Percentiles rank a stretch among this genome's conserved stretches.
These are phyloP conservation scores for Aphyosemion australe DNA, from an alignment of 2,113 vertebrate genomes.

Conservation along the genomic window DNA sequence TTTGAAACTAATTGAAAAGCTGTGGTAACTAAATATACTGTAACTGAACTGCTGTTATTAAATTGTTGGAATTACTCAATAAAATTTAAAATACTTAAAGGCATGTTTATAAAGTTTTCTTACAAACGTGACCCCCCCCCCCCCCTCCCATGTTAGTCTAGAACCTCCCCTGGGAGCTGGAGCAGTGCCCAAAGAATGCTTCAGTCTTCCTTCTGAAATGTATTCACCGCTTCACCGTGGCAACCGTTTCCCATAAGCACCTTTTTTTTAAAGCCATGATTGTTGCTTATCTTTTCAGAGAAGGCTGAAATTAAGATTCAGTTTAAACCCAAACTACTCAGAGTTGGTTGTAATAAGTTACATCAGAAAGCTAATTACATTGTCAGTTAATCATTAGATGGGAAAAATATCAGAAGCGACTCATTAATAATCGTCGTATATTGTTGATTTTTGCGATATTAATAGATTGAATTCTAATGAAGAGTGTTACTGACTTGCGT, in stretches of 20 bases:
- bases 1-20: too few relatives aligned
- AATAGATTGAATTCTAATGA: not conserved
- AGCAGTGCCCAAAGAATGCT: slow-evolving; percentile 28
- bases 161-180: slow-evolving; percentile 3
- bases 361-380: not conserved
- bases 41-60: too few relatives aligned
- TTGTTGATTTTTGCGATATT: not conserved
- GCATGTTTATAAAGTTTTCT: too few relatives aligned
- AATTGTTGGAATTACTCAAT: too few relatives aligned
- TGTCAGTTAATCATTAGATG: not conserved
- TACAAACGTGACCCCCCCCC: too few relatives aligned
- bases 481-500: not conserved
- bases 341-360: too few relatives aligned
- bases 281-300: not conserved
- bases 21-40: too few relatives aligned
- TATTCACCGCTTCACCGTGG: not conserved
- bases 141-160: too few relatives aligned
- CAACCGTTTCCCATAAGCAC: not conserved
- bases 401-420: not conserved
- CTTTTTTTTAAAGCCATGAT: slow-evolving; percentile 1
- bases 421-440: not conserved
- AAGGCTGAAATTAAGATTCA: not conserved
- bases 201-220: slow-evolving; percentile 17
- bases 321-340: not conserved
- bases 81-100: too few relatives aligned